These are phyloP conservation scores for Pomatorhinus ruficollis DNA, from an alignment of 2,113 vertebrate species.

Conservation along the genomic window DNA sequence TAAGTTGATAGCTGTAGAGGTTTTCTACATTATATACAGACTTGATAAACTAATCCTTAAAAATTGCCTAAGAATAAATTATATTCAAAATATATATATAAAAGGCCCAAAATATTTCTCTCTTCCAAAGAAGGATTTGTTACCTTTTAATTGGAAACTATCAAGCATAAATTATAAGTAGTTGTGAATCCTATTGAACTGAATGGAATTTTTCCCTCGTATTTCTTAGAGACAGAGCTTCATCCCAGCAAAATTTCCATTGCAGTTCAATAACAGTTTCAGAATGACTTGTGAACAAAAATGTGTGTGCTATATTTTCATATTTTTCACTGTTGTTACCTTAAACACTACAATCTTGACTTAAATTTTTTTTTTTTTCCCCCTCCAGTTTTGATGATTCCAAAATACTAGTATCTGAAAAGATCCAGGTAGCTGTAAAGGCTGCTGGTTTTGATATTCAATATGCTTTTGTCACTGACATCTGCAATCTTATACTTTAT, in stretches of 20 bases:
- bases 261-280: background rate
- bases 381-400: background rate
- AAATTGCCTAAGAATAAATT: background rate
- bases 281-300: background rate
- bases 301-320: background rate
- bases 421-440: background rate
- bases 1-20: background rate
- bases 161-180: background rate
- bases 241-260: background rate
- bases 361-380: background rate
- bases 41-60: background rate
- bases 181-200: background rate
- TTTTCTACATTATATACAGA: background rate
- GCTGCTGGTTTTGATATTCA: background rate
- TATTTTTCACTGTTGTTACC: background rate
- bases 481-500: background rate
- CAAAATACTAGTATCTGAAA: background rate
- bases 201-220: background rate
- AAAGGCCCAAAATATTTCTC: accelerated
- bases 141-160: background rate
- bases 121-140: background rate
- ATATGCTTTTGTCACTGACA: background rate
- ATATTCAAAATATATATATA: background rate
- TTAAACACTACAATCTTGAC: background rate
- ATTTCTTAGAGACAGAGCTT: background rate